These are phyloP conservation scores for Irena cyanogastra DNA, from an alignment of 2,113 vertebrate genomes.

Conservation along the genomic window DNA sequence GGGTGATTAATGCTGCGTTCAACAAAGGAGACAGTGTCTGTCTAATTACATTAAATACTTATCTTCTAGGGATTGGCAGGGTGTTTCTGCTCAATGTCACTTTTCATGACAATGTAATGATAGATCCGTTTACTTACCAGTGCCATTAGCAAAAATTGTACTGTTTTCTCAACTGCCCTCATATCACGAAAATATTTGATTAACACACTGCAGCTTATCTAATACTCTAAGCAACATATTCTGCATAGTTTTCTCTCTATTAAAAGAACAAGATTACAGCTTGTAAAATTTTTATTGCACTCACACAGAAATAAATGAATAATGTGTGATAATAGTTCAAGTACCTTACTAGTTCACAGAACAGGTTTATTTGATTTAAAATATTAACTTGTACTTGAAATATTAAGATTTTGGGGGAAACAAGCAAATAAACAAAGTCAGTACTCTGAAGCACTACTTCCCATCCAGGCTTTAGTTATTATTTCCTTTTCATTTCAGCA, in stretches of 20 bases:
- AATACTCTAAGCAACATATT: conserved; percentile 72
- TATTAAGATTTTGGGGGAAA: conserved; percentile 23
- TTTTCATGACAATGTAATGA: conserved; percentile 77
- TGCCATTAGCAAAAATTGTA: conserved; percentile 73
- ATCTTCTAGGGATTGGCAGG: conserved; percentile 73
- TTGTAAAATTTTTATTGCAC: conserved; percentile 56
- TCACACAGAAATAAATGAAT: conserved; percentile 54
- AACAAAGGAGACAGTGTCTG: conserved; percentile 73
- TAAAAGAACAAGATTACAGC: conserved; percentile 62
- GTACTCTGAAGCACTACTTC: conserved; percentile 43
- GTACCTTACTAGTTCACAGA: conserved; percentile 9
- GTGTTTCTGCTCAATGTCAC: conserved; percentile 75
- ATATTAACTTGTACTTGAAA: conserved; percentile 37
- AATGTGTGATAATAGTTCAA: conserved; percentile 21
- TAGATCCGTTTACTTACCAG: conserved; percentile 74
- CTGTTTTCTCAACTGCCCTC: conserved; percentile 78
- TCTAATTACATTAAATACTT: conserved; percentile 73
- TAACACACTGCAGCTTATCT: conserved; percentile 77
- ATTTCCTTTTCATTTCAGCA: conserved; percentile 68
- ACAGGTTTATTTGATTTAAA: conserved; percentile 46
- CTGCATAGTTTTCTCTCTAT: conserved; percentile 71
- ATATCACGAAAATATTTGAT: conserved; percentile 78
- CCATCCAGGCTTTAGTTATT: conserved; percentile 66
- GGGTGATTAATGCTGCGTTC: conserved; percentile 70
- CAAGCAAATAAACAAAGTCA: conserved; percentile 57